Evolutionary conservation across 2,888 invertebrate genomes (phyloP).

Genomic region (Unio pictorum): DNA sequence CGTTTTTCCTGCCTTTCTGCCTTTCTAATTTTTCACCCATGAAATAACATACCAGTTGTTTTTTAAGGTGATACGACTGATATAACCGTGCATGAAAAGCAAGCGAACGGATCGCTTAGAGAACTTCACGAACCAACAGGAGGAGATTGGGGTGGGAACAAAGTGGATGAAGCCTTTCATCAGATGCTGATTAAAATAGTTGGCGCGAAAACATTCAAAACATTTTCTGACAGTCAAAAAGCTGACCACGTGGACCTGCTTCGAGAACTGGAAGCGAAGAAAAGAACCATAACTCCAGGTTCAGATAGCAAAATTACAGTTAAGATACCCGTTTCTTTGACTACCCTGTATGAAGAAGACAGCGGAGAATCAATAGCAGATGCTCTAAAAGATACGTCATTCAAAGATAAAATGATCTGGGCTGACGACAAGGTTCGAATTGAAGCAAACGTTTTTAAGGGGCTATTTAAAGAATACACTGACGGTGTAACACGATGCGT

Average conservation of each 20-base stretch:
- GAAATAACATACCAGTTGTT: no score
- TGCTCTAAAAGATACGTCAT: background rate
- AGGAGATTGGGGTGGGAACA: slow-evolving; percentile 1
- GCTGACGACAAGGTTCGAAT: slow-evolving; percentile 4
- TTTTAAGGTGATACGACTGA: no score
- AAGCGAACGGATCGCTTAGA: no score
- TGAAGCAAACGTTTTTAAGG: background rate
- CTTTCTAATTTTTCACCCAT: no score
- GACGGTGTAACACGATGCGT: background rate
- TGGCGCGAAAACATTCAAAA: background rate
- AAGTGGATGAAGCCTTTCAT: background rate
- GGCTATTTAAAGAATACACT: background rate
- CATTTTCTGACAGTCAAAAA: background rate
- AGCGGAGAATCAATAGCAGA: background rate
- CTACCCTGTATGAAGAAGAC: background rate
- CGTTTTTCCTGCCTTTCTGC: no score
- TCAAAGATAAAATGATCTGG: background rate
- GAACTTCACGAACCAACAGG: background rate
- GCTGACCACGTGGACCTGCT: background rate
- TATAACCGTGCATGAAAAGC: no score
- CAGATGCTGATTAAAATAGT: slow-evolving; percentile 3
- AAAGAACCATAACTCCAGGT: background rate
- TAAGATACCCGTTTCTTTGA: slow-evolving; percentile 1
- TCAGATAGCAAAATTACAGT: background rate
- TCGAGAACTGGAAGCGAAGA: slow-evolving; percentile 1